These are phyloP conservation scores for Muscicapa comitata DNA, from an alignment of 2,797 vertebrate species.

Conservation along the genomic window DNA sequence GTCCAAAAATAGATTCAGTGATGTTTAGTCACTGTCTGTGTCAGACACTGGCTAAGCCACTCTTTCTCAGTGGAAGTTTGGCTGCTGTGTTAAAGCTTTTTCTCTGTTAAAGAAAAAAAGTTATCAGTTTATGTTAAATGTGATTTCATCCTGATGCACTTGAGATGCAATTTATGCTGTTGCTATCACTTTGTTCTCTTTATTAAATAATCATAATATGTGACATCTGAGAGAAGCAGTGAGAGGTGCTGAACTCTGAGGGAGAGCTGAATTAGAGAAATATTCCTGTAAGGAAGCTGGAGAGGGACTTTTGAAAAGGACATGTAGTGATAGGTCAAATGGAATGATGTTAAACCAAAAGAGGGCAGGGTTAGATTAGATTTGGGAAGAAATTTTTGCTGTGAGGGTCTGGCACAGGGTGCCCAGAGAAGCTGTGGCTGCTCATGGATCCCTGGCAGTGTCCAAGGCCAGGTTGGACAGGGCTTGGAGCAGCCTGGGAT, in stretches of 20 bases:
- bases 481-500: rapidly evolving
- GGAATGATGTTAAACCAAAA: background rate
- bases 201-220: background rate
- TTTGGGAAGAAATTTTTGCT: background rate
- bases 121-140: background rate
- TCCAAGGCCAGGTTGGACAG: rapidly evolving
- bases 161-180: background rate
- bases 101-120: background rate
- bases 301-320: background rate
- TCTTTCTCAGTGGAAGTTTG: background rate
- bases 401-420: background rate
- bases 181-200: background rate
- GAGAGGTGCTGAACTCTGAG: background rate
- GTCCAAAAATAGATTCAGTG: background rate
- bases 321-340: no score
- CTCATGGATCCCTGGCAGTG: background rate
- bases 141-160: background rate
- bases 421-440: background rate
- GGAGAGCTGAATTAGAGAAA: background rate
- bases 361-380: background rate
- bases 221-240: background rate
- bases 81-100: background rate
- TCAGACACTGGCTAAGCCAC: no score
- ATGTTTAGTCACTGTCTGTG: background rate
- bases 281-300: background rate